phyloP scores from a whole-genome alignment of 2,888 invertebrate genomes.

The Protophormia terraenovae region DNA sequence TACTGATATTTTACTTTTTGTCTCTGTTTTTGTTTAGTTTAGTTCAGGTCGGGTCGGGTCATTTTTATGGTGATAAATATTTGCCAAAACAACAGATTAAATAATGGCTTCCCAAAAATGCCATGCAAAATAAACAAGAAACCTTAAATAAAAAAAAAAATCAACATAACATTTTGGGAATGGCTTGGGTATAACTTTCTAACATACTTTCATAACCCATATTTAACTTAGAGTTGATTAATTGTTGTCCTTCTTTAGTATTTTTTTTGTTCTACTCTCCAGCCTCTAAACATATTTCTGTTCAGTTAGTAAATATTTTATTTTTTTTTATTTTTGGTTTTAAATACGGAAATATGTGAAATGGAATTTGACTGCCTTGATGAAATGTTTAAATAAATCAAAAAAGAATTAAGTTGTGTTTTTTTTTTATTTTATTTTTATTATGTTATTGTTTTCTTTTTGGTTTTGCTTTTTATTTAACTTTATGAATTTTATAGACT shows the following conservation, averaged over 20 bases:
- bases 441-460: background rate
- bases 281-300: background rate
- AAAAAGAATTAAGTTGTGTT: slow-evolving; percentile 14
- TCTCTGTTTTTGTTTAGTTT: slow-evolving; percentile 8
- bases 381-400: slow-evolving; percentile 49
- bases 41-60: slow-evolving; percentile 27
- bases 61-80: slow-evolving; percentile 59
- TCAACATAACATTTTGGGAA: background rate
- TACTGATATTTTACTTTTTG: background rate
- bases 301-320: background rate
- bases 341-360: background rate
- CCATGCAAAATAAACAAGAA: slow-evolving; percentile 4
- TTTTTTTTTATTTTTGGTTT: background rate
- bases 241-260: slow-evolving; percentile 43
- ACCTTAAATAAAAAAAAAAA: background rate
- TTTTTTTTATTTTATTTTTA: background rate
- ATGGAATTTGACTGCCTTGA: slow-evolving; percentile 30
- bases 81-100: slow-evolving; percentile 61
- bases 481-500: slow-evolving; percentile 12
- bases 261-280: background rate
- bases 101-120: slow-evolving; percentile 57
- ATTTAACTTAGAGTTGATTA: slow-evolving; percentile 58
- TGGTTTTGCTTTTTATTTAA: background rate
- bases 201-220: slow-evolving; percentile 46
- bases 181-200: background rate